Evolutionary conservation across 2,113 vertebrate genomes (phyloP), one percentile per base, ranked within the genome.

Genomic region (Alces alces): DNA sequence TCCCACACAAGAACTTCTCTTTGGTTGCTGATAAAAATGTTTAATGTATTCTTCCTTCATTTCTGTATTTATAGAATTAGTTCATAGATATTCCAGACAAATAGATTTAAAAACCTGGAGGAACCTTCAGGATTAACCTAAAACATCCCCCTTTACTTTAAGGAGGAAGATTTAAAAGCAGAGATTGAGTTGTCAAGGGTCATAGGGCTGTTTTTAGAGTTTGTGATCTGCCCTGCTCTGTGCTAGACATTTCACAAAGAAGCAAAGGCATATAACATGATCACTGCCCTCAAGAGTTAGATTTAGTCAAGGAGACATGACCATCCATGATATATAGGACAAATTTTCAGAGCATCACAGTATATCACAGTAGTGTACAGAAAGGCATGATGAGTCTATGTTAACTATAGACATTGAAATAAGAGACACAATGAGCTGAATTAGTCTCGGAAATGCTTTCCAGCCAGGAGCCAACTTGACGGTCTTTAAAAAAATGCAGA

Each of bases 1-100:
- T 96, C 52, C 79, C 70, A 90, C n/a, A 39, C 21, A 66, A 57
- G 17, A 89, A 93, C 55, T 84, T 96, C 95, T 70, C 66, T 91
- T 86, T 43, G 52, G 47, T 88, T 86, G 52, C 55, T 73, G 52
- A 90, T 84, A 92, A 89, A 96, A 94, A 66, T 1, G 6, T 82
- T 88, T 86, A 27, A 10, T 85, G 73, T 78, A 88, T 85, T 84
- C n/a, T 93, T 50, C 55, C 45, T 95, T 83, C 14, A 66, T 73
- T 79, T 95, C 25, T 93, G 17, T 54, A 28, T 95, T 80, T 61
- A 70, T 86, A 92, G n/a, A 93, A 90, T 27, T 93, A 83, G 39
- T 66, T 52, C 66, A 58, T 76, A 84, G 10, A 36, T 92, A 50
- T n/a, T 7, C 36, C 28, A 83, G 28, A 89, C 88, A 92, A 84